Evolutionary conservation across 2,888 invertebrate genomes (phyloP).

Genomic region (Anodontia alba): DNA sequence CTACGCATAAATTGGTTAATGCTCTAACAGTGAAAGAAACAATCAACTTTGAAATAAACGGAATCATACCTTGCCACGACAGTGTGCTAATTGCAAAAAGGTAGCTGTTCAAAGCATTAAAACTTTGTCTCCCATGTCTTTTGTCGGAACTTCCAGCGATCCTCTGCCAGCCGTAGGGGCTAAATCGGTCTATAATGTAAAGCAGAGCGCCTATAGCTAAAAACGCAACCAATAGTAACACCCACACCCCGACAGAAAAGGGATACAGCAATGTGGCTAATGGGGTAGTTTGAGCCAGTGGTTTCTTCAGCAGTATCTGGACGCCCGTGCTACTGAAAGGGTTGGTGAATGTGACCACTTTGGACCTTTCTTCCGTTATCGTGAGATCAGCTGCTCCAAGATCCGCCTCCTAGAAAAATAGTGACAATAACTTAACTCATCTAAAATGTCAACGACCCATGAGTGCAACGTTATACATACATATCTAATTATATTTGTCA

Average conservation of each 20-base stretch:
- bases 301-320: slow-evolving; percentile 34
- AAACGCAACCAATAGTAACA: background rate
- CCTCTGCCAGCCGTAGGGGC: background rate
- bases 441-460: background rate
- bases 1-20: no score
- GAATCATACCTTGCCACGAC: slow-evolving; percentile 16
- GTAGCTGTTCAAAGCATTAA: background rate
- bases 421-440: no score
- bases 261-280: slow-evolving; percentile 18
- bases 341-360: slow-evolving; percentile 23
- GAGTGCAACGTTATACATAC: background rate
- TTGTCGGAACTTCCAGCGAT: background rate
- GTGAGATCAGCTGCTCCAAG: slow-evolving; percentile 33
- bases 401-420: slow-evolving; percentile 30
- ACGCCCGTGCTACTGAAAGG: slow-evolving; percentile 38
- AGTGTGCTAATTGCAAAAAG: slow-evolving; percentile 9
- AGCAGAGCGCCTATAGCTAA: background rate
- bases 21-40: no score
- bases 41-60: no score
- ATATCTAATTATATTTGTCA: background rate
- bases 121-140: background rate
- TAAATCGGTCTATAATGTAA: slow-evolving; percentile 12
- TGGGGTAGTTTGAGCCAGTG: background rate
- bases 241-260: slow-evolving; percentile 27
- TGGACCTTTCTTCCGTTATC: slow-evolving; percentile 24